phyloP scores from a whole-genome alignment of 2,797 vertebrate genomes.

The Lemur catta region DNA sequence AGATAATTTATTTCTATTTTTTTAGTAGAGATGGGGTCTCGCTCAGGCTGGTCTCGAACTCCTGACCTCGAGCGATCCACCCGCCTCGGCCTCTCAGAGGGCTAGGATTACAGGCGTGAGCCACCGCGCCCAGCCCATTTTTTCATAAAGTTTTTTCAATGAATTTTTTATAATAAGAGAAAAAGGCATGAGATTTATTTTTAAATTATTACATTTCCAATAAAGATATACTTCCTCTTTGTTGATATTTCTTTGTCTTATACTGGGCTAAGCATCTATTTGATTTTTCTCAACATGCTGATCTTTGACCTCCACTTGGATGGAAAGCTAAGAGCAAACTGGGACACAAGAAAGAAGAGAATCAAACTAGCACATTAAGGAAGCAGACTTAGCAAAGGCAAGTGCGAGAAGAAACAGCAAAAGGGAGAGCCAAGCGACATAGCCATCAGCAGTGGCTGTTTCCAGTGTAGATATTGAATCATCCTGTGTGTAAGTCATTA shows the following conservation, averaged over 20 bases:
- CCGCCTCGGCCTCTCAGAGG: no score
- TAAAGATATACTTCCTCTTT: neutral
- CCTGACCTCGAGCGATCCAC: no score
- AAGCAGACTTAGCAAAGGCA: neutral
- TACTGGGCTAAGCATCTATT: neutral
- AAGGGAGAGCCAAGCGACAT: neutral
- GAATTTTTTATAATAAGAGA: neutral
- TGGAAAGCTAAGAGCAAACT: slow-evolving; percentile 29
- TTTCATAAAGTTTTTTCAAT: slow-evolving; percentile 7
- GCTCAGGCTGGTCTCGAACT: no score
- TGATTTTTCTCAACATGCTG: neutral
- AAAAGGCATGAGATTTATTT: neutral
- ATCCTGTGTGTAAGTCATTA: neutral
- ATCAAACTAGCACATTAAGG: neutral
- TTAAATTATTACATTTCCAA: slow-evolving; percentile 13
- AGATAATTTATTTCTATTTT: no score
- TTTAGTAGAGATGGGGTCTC: no score
- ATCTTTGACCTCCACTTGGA: slow-evolving; percentile 3
- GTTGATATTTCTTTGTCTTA: neutral
- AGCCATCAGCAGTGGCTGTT: neutral
- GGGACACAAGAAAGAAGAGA: neutral
- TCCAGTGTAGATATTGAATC: neutral
- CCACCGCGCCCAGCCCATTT: neutral
- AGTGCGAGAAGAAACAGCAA: neutral
- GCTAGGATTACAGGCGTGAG: no score